Conservation (phyloP, 2,888 invertebrate species). For the Pseudanteris insignis region DNA sequence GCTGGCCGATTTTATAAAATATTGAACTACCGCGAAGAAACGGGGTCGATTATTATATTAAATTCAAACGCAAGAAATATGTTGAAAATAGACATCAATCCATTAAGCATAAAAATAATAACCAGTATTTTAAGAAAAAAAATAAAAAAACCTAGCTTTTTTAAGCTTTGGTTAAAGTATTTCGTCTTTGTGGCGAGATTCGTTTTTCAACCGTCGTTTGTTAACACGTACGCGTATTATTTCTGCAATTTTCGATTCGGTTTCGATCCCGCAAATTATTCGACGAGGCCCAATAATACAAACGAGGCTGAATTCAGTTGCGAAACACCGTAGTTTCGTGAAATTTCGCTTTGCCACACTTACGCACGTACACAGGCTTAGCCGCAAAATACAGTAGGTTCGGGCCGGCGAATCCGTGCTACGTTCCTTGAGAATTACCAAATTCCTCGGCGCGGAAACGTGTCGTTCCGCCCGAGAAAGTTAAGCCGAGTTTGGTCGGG, state of each 20-base stretch:
- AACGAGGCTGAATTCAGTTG: slow-evolving; percentile 38
- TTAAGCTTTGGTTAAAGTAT: no score
- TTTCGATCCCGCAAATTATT: slow-evolving; percentile 39
- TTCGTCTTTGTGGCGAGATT: slow-evolving; percentile 6
- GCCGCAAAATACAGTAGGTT: slow-evolving; percentile 34
- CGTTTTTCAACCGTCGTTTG: slow-evolving; percentile 26
- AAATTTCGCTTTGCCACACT: slow-evolving; percentile 32
- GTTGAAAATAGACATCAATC: no score
- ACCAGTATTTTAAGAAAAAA: no score
- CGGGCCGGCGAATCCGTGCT: slow-evolving; percentile 41
- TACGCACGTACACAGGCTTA: slow-evolving; percentile 24
- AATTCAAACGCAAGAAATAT: no score
- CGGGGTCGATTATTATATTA: no score
- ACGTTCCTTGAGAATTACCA: slow-evolving; percentile 44
- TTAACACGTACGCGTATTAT: slow-evolving; percentile 36
- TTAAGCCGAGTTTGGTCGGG: slow-evolving; percentile 46
- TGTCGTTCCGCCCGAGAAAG: slow-evolving; percentile 50
- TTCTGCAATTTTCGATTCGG: slow-evolving; percentile 36
- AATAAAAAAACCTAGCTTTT: no score
- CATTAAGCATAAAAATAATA: no score
- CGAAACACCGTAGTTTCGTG: slow-evolving; percentile 37
- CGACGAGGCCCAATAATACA: slow-evolving; percentile 30
- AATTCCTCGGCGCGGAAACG: slow-evolving; percentile 48
- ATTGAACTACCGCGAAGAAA: no score
- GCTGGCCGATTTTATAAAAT: no score